Conservation (phyloP, 2,797 vertebrate genomes). For the Avahi laniger region DNA sequence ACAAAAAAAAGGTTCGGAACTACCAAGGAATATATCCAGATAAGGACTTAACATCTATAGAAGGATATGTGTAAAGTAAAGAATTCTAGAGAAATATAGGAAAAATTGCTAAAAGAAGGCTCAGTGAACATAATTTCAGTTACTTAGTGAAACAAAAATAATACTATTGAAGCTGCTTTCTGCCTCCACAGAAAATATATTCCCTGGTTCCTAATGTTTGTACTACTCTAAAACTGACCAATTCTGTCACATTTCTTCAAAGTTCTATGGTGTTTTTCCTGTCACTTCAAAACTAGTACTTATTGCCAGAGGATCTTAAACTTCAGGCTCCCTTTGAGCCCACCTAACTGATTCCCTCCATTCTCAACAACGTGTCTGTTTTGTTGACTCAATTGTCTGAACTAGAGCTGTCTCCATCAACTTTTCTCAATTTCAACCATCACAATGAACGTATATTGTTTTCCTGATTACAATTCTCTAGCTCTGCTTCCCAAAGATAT, state of each 20-base stretch:
- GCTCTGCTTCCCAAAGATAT: neutral
- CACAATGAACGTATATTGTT: neutral
- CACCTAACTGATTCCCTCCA: neutral
- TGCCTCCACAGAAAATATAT: neutral
- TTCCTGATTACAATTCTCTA: neutral
- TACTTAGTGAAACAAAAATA: neutral
- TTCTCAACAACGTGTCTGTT: neutral
- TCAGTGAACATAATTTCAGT: neutral
- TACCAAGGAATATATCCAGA: neutral
- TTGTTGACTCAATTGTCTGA: neutral
- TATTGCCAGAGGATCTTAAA: neutral
- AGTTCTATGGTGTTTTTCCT: neutral
- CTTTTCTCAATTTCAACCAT: neutral
- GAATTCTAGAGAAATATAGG: neutral
- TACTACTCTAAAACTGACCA: neutral
- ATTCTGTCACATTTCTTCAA: neutral
- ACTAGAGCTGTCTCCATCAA: neutral
- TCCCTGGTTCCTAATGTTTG: neutral
- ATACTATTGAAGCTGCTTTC: neutral
- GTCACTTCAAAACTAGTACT: neutral
- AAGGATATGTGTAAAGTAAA: neutral
- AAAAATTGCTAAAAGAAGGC: neutral
- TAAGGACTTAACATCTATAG: neutral
- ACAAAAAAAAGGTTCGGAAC: neutral
- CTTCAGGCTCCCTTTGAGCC: neutral